Evolutionary conservation across 2,113 vertebrate genomes (phyloP).

Genomic region (Serinus canaria): DNA sequence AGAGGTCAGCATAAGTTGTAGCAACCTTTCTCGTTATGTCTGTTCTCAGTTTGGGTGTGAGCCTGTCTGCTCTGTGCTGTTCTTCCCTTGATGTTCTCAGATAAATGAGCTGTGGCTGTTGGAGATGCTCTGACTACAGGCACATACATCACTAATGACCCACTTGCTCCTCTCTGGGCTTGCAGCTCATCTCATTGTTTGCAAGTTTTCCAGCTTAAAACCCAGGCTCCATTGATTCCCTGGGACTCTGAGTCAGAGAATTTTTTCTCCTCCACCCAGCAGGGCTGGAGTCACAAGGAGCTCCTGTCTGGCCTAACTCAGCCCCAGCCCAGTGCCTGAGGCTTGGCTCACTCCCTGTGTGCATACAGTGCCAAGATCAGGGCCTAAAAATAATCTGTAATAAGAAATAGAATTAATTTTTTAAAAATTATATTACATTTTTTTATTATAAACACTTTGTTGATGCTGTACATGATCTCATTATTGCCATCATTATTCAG

Average conservation of each 20-base stretch:
- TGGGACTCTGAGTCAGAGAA: not conserved
- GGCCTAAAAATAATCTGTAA: not conserved
- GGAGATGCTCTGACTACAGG: not conserved
- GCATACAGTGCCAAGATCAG: not conserved
- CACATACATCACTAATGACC: not conserved
- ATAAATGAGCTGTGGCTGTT: not conserved
- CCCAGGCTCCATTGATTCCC: not conserved
- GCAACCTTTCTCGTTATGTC: not conserved
- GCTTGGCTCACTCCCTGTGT: not conserved
- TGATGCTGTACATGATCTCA: not conserved
- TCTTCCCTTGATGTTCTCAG: not conserved
- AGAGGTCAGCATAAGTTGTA: not conserved
- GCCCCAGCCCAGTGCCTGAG: not conserved
- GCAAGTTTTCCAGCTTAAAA: not conserved
- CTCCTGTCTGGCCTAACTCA: not conserved
- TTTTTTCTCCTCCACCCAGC: not conserved
- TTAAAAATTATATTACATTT: not conserved
- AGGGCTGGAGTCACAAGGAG: not conserved
- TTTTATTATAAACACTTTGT: not conserved
- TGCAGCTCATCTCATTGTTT: not conserved
- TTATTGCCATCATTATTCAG: not conserved
- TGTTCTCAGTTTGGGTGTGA: not conserved
- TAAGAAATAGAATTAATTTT: not conserved
- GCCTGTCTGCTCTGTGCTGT: not conserved
- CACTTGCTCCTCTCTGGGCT: not conserved